Conservation (phyloP, 2,888 invertebrate genomes). For the Adineta ricciae region DNA sequence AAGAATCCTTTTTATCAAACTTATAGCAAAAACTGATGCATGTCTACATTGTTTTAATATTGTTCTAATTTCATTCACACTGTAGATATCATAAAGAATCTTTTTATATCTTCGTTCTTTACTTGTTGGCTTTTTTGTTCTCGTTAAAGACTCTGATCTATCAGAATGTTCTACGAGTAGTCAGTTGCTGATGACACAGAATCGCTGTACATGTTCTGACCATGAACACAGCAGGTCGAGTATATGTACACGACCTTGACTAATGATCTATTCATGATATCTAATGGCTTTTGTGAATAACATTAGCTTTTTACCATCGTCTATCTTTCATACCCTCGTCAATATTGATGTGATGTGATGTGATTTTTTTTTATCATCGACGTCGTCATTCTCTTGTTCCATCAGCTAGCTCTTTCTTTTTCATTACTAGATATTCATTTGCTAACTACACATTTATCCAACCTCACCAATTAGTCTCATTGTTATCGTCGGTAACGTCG, state of each 20-base stretch:
- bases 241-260: neutral
- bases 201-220: neutral
- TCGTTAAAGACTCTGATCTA: neutral
- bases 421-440: neutral
- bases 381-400: neutral
- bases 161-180: neutral
- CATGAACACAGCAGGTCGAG: neutral
- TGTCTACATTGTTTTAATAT: neutral
- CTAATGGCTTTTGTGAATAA: neutral
- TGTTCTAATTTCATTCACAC: too few species aligned
- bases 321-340: neutral
- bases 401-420: neutral
- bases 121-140: neutral
- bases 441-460: neutral
- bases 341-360: neutral
- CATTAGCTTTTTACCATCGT: neutral
- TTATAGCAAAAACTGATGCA: neutral
- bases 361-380: neutral
- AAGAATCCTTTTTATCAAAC: slow-evolving; percentile 3
- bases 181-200: neutral
- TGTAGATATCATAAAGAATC: neutral
- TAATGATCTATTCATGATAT: neutral
- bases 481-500: neutral
- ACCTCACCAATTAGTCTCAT: neutral
- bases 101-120: neutral